Percentiles rank a stretch among this genome's conserved stretches.
These are phyloP conservation scores for Machimus atricapillus DNA, from an alignment of 2,888 invertebrate species.

Conservation along the genomic window DNA sequence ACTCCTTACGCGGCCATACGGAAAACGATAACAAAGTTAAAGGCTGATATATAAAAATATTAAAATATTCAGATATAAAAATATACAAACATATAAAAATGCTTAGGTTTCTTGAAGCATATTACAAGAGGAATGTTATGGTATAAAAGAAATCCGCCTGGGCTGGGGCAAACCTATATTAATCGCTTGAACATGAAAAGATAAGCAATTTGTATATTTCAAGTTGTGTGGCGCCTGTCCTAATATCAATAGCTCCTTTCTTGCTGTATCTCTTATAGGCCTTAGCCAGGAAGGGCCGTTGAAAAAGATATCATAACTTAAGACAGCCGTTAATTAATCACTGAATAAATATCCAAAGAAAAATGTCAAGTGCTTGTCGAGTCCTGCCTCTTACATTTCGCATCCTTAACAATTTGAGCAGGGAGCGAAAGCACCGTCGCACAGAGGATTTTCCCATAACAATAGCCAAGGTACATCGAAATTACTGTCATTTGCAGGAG, in stretches of 20 bases:
- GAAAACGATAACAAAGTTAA: no score
- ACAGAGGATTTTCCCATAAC: background rate
- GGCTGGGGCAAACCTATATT: background rate
- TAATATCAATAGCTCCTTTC: background rate
- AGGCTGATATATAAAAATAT: no score
- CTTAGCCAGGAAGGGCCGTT: background rate
- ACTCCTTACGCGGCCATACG: no score
- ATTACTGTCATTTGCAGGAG: background rate
- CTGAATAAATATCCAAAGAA: background rate
- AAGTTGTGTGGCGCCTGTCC: background rate
- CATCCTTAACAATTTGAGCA: background rate
- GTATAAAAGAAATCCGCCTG: no score
- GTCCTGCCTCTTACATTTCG: background rate
- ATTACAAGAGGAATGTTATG: no score
- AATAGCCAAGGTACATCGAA: background rate
- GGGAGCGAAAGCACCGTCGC: background rate
- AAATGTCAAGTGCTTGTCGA: background rate
- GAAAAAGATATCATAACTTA: background rate
- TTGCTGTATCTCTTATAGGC: background rate
- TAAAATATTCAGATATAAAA: no score
- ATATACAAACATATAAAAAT: no score
- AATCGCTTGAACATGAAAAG: background rate
- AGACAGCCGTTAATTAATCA: background rate
- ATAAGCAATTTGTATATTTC: background rate
- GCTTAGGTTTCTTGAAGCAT: no score